phyloP scores from a whole-genome alignment of 2,797 vertebrate genomes.

The Parotocinclus haroldoi region DNA sequence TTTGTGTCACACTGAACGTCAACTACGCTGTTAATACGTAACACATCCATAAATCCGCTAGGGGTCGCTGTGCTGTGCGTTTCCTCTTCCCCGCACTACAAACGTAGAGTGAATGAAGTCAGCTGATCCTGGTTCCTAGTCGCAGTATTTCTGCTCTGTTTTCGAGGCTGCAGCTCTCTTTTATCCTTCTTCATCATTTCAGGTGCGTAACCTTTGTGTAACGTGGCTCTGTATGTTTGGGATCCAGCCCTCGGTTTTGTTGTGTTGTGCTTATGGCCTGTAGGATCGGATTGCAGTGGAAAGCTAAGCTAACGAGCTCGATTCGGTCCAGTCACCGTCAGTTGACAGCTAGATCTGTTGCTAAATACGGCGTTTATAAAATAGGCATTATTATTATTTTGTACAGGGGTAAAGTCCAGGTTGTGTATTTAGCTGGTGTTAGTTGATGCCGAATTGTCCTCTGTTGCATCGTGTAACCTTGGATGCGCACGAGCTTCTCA shows the following conservation, averaged over 20 bases:
- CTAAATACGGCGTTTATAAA: no score
- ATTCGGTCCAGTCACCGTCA: not conserved
- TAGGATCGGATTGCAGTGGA: not conserved
- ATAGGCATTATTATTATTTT: not conserved
- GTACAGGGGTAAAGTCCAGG: not conserved
- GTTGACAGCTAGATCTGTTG: no score
- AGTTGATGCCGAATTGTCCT: not conserved
- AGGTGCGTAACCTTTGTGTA: conserved; percentile 54
- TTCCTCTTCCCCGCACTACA: conserved; percentile 4
- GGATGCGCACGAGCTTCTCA: not conserved
- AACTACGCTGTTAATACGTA: no score
- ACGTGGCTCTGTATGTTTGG: not conserved
- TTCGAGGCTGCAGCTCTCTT: conserved; percentile 35
- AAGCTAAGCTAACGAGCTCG: not conserved
- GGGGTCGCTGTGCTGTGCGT: not conserved
- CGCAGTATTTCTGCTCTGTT: conserved; percentile 51
- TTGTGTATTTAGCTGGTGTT: not conserved
- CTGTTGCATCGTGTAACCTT: conserved; percentile 20
- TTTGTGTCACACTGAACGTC: no score
- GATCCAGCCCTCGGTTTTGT: not conserved
- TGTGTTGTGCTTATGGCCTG: not conserved
- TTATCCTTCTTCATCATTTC: conserved; percentile 43
- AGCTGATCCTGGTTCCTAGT: conserved; percentile 69
- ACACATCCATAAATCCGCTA: not conserved
- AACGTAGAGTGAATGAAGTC: conserved; percentile 71